Evolutionary conservation across 2,888 invertebrate species (phyloP).

Genomic region (Capitulum mitella): DNA sequence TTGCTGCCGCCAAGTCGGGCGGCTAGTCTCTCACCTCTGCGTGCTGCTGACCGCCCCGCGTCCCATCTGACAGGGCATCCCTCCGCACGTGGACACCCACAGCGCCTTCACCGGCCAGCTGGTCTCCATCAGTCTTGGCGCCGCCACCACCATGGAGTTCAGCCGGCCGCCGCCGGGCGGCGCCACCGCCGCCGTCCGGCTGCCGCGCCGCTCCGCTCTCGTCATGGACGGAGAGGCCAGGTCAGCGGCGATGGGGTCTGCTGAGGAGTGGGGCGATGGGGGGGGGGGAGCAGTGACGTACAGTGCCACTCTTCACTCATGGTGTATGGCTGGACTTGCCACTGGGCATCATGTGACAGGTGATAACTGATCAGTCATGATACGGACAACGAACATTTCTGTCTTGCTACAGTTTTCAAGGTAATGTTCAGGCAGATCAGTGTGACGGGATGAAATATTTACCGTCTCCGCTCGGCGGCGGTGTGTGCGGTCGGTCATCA

Average conservation of each 20-base stretch:
- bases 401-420: neutral
- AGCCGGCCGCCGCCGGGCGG: constrained; percentile 45
- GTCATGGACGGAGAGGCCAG: constrained; percentile 72
- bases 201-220: constrained; percentile 65
- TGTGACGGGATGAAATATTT: neutral
- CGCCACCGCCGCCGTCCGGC: constrained; percentile 31
- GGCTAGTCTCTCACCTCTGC: no score
- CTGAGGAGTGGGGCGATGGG: no score
- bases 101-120: constrained; percentile 86
- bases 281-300: no score
- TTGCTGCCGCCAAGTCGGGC: no score
- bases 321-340: no score
- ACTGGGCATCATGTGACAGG: no score
- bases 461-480: no score
- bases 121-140: constrained; percentile 74
- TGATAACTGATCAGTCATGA: no score
- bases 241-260: constrained; percentile 43
- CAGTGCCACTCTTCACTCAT: neutral
- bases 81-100: constrained; percentile 90
- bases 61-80: constrained; percentile 63
- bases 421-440: neutral
- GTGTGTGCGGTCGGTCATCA: neutral
- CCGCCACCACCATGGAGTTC: constrained; percentile 84
- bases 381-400: no score
- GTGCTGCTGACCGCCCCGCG: no score